Base-by-base conservation (phyloP, 2,797 vertebrate species). In the Eospalax fontanierii region DNA sequence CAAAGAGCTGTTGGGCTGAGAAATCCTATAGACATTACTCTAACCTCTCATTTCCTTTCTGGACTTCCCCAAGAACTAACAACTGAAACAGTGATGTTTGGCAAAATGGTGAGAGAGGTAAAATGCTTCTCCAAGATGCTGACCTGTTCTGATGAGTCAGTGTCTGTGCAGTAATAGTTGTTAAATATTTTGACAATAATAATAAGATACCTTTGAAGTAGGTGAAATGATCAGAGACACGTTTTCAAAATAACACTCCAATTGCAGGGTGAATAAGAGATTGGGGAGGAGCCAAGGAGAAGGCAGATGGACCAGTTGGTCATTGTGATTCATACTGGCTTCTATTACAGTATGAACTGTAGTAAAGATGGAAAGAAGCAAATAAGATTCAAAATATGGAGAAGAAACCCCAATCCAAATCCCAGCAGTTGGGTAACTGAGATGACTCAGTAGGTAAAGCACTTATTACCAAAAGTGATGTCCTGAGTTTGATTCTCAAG, bases 191-290 rank as follows among this genome's bases (percentile, higher is more conserved):
- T 89, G 40, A 84, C 2, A 70, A 59, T 71, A 63, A 73, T 38
- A 75, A 90, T 8, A 70, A 50, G 57, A 70, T 61, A 70, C 33
- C 57, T 91, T 90, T 74, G 88, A 93, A 88, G 88, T 50, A 65
- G 50, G 30, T 43, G 33, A 79, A 38, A 9, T 40, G 66, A 73
- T 71, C 90, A 75, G n/a, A 66, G 30, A 65, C 4, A 3, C 43
- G 54, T 92, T 92, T 81, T 30, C 15, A 91, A 83, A 93, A 70
- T 8, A 57, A 19, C 24, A 19, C 30, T 70, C 28, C 57, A 76
- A 5, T 16, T 78, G 19, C 63, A 71, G 28, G 46, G 35, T 65
- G 65, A 85, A 35, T 35, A 43, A 75, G 73, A 74, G 33, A 76
- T 2, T 21, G 63, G 70, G 70, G 21, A 79, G 50, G 22, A 70